Evolutionary conservation across 2,797 vertebrate genomes (phyloP), one percentile per base, ranked within the genome.

Genomic region (Phoebastria nigripes): DNA sequence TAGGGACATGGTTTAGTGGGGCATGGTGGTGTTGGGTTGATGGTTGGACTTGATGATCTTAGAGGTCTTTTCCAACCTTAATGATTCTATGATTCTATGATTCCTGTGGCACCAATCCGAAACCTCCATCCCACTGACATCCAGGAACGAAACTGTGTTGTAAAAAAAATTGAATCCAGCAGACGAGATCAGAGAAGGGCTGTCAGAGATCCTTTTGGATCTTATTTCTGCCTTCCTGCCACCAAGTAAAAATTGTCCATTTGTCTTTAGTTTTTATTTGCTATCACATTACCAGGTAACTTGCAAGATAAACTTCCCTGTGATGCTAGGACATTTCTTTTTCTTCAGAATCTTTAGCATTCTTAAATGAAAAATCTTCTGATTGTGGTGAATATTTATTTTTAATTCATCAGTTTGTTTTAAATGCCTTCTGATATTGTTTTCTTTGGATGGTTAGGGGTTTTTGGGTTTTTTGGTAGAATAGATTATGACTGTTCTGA

Each of bases 391-490:
- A 66, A 54, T 49, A 49, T 49, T 73, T 59, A 25, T 26, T 82
- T 81, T 78, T 71, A 66, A 71, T 46, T 61, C 18, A 41, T n/a
- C 31, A 17, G 7, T 56, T 56, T 71, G n/a, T 46, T 52, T 93
- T 55, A 76, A 61, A 87, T n/a, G 15, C 8, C 12, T 69, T 63
- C 39, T 78, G 49, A 39, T 39, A 77, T 5, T 61, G 35, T 22
- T 70, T 79, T 63, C 46, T 44, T 76, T n/a, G 15, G n/a, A 54
- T 7, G 20, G 8, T 6, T 66, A 31, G 24, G 12, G 6, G 2
- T 29, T 22, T 12, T 10, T 0, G 13, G 0, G 6, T 35, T 55
- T 54, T 37, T 37, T 47, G 7, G 37, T 39, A 31, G 15, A 82
- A 42, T 11, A 73, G 44, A 41, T 79, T 18, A 37, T 13, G 42